Evolutionary conservation across 2,797 vertebrate genomes (phyloP), one percentile per base, ranked within the genome.

Genomic region (Schizopygopsis pylzovi): DNA sequence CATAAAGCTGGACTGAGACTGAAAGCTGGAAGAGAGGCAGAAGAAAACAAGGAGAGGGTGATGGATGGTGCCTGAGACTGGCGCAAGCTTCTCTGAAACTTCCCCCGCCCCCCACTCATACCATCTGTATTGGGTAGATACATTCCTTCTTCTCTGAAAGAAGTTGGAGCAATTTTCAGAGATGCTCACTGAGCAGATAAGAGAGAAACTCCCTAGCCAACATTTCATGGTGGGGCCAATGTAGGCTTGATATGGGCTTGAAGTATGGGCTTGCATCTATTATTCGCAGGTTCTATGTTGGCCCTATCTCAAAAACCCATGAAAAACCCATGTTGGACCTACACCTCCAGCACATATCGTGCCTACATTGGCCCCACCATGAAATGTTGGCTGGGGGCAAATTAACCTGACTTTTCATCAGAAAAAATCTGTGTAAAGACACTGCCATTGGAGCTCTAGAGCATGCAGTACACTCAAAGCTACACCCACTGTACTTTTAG

Each of bases 11-110:
- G 68, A 61, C 73, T 82, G 37, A 83, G 89, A 45, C 15, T 72
- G 89, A 89, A 90, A 94, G 93, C 94, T 93, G 90, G 90, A 94
- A 92, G 91, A 92, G 91, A 92, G 89, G 91, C 67, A 70, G 72
- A 85, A 84, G 78, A 63, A 82, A 85, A 82, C 77, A 85, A 78
- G 86, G 28, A 75, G 56, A 72, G 87, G 25, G 49, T 89, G 88
- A 90, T 87, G 84, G 84, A 89, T 90, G 83, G 43, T 90, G 90
- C 90, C 6, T 72, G 52, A 72, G 81, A 72, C 68, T 82, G 79
- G 65, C 20, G 65, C 63, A 81, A 81, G 28, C 28, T 68, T 81
- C 56, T 79, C 39, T 63, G 15, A 45, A 41, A 79, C n/a, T 63
- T 25, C 33, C 16, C 52, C 91, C 91, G 85, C 90, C 93, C 92